A percentile compares a stretch with the other conserved stretches of the same genome.
Evolutionary conservation across 2,888 invertebrate species (phyloP).

Genomic region (Gasteruption jaculator): DNA sequence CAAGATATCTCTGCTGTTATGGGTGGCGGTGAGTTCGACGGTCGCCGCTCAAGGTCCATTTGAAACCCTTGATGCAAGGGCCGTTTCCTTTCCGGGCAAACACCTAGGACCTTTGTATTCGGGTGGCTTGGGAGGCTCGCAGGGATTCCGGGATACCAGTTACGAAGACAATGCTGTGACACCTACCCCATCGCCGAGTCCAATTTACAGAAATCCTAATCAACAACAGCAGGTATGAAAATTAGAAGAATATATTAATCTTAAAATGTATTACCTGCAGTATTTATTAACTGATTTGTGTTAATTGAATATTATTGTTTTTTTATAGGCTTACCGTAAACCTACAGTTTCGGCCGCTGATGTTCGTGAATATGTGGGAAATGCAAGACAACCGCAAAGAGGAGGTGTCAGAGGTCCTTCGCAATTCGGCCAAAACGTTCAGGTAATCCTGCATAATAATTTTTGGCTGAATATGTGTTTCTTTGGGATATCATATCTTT

Average conservation of each 20-base stretch:
- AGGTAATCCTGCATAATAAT: no score
- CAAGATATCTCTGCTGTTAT: slow-evolving; percentile 38
- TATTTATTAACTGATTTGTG: slow-evolving; percentile 1
- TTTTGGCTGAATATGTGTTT: no score
- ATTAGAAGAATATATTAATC: no score
- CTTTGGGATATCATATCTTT: background rate
- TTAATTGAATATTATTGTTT: background rate
- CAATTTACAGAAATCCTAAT: slow-evolving; percentile 38
- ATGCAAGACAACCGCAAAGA: slow-evolving; percentile 2
- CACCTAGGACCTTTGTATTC: slow-evolving; percentile 43
- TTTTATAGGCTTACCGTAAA: slow-evolving; percentile 7
- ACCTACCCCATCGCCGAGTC: slow-evolving; percentile 44
- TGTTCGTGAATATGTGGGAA: background rate
- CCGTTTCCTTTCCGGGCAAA: slow-evolving; percentile 40
- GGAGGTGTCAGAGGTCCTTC: slow-evolving; percentile 9
- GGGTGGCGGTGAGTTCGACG: slow-evolving; percentile 37
- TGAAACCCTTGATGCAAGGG: slow-evolving; percentile 39
- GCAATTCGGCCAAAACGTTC: slow-evolving; percentile 8
- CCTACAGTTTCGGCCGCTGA: background rate
- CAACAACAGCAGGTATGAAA: slow-evolving; percentile 32
- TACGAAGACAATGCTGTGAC: slow-evolving; percentile 50
- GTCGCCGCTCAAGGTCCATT: slow-evolving; percentile 40
- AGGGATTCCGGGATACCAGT: slow-evolving; percentile 46
- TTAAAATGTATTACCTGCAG: background rate
- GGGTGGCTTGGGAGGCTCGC: slow-evolving; percentile 33